Conservation (phyloP, 2,797 vertebrate species). For the Buphagus erythrorhynchus region DNA sequence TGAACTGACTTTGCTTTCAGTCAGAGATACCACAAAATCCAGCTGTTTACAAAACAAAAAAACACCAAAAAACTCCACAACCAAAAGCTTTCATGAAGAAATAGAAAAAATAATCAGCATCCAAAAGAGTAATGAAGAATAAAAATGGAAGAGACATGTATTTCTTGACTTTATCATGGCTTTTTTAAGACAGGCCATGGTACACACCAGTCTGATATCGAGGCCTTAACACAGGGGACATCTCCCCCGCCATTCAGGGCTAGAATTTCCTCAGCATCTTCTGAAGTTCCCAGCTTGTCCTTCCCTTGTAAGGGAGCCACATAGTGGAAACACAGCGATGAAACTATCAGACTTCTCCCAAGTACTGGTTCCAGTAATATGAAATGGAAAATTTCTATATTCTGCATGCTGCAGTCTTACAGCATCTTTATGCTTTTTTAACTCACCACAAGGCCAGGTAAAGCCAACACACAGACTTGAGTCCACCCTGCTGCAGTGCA, state of each 20-base stretch:
- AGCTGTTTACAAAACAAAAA: neutral
- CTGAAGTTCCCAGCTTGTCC: neutral
- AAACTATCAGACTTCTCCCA: neutral
- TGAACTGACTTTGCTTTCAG: neutral
- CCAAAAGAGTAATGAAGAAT: neutral
- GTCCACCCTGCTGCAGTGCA: neutral
- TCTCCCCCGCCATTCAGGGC: neutral
- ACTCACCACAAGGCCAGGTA: neutral
- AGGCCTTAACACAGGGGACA: neutral
- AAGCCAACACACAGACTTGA: neutral
- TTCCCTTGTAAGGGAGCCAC: neutral
- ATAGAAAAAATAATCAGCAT: neutral
- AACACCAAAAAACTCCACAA: neutral
- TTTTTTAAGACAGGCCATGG: neutral
- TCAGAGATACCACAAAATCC: neutral
- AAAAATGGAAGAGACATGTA: neutral
- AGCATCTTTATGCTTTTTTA: neutral
- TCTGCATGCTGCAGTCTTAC: neutral
- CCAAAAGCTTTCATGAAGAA: neutral
- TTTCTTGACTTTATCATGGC: neutral
- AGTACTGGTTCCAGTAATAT: neutral
- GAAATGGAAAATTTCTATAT: neutral
- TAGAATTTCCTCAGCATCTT: neutral
- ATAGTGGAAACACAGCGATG: neutral
- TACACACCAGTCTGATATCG: fast-evolving